Evolutionary conservation across 2,888 invertebrate species (phyloP), one percentile per base, ranked within the genome.

Genomic region (Danaus chrysippus): DNA sequence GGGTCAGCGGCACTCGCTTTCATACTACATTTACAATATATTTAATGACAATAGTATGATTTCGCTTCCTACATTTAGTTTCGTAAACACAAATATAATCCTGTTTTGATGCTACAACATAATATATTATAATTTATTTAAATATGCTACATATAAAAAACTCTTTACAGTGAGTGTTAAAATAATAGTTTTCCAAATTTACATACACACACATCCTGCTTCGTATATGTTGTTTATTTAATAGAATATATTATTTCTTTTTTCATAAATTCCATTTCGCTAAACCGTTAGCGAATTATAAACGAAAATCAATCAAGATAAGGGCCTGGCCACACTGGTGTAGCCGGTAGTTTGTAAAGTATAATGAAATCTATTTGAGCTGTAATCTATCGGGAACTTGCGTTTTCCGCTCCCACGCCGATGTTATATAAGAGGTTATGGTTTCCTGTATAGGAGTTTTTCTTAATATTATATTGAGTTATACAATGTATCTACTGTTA

Each of bases 341-440:
- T 78, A 77, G 79, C 75, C 75, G 79, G 74, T 61, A 53, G 64
- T 68, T 73, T 67, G 71, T 76, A 76, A 75, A 78, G 78, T 76
- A 75, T 79, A 82, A 81, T 81, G 78, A 77, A 78, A 77, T 77
- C 74, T 72, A 70, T 74, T 71, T 69, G 70, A 69, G 66, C 64
- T 49, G 68, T 66, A 68, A 70, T 70, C 65, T 58, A 62, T 42
- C 57, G 58, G 54, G 58, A 54, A 46, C 54, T 9, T 17, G 15
- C 44, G 46, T 58, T 56, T 65, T 59, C 44, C 57, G 59, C 59
- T 66, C 66, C 64, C 66, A 66, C 66, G 66, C 52, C 42, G 54
- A 57, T 62, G 56, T 66, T 66, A 66, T 63, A 58, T 62, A 64
- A 64, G 57, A 60, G 54, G 42, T 60, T 57, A 55, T 53, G n/a